Conservation (phyloP, 35 echinoderm and acorn worm species). For the Ophioderma brevispina region DNA sequence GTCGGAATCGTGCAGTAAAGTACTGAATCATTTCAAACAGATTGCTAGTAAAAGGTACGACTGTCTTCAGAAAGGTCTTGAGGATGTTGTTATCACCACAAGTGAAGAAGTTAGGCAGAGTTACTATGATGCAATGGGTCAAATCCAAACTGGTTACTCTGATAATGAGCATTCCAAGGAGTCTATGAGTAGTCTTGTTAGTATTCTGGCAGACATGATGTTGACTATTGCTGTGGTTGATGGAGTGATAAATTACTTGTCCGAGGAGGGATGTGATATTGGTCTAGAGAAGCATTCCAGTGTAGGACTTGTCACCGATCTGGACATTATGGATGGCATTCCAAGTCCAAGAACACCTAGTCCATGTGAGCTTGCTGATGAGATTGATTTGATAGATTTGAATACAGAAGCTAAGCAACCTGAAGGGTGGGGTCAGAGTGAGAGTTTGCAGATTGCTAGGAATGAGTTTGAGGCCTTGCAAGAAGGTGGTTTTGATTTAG, state of each 20-base stretch:
- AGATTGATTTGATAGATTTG: slow-evolving; percentile 1
- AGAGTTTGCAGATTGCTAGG: not conserved
- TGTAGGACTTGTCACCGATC: not conserved
- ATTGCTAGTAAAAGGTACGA: slow-evolving; percentile 44
- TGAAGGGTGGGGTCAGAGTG: not conserved
- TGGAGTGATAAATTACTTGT: not conserved
- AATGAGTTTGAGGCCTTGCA: not conserved
- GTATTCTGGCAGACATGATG: slow-evolving; percentile 19
- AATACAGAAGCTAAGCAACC: not conserved
- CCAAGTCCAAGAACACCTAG: not conserved
- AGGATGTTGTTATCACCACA: slow-evolving; percentile 36
- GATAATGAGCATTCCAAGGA: slow-evolving; percentile 7
- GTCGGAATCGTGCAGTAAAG: slow-evolving; percentile 33
- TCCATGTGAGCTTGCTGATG: not conserved
- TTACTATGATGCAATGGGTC: slow-evolving; percentile 42
- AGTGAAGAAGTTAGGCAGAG: slow-evolving; percentile 59
- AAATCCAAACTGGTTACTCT: slow-evolving; percentile 11
- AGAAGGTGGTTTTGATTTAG: not conserved
- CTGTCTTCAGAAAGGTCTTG: slow-evolving; percentile 40
- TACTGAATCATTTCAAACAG: slow-evolving; percentile 38
- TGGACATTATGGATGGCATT: slow-evolving; percentile 23
- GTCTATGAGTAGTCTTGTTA: slow-evolving; percentile 13
- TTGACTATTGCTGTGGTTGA: slow-evolving; percentile 28
- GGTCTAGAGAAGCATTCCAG: not conserved
- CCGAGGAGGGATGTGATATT: not conserved